These are phyloP conservation scores for Anolis apletophallus DNA, from an alignment of 2,797 vertebrate genomes.

Conservation along the genomic window DNA sequence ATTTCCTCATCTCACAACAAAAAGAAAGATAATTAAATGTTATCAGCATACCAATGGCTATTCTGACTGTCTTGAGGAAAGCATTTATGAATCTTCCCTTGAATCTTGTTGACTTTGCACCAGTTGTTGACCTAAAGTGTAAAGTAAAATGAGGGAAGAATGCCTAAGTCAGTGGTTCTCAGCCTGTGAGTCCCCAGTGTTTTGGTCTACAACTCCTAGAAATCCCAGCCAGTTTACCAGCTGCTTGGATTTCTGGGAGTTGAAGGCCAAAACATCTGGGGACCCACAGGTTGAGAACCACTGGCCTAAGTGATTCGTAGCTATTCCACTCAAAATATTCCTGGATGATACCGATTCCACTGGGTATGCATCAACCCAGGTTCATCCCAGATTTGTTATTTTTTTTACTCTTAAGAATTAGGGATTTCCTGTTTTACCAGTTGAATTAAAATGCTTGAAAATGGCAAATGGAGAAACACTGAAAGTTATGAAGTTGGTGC, in stretches of 20 bases:
- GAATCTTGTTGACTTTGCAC: neutral
- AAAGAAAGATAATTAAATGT: no score
- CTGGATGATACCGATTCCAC: neutral
- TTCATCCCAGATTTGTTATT: neutral
- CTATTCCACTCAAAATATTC: neutral
- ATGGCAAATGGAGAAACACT: neutral
- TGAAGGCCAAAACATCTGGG: no score
- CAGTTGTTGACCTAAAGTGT: neutral
- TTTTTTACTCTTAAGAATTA: slow-evolving; percentile 38
- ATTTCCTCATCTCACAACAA: no score
- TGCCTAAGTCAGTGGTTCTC: neutral
- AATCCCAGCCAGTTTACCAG: no score
- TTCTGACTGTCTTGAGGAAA: neutral
- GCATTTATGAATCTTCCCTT: neutral
- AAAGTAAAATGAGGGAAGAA: no score
- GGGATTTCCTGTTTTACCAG: neutral
- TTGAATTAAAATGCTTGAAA: slow-evolving; percentile 30
- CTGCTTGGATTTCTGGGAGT: no score
- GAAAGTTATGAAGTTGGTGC: neutral
- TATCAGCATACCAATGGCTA: no score
- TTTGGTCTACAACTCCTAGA: no score
- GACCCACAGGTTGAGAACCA: no score
- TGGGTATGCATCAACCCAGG: neutral
- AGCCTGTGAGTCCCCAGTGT: no score
- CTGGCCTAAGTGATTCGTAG: neutral